These are phyloP conservation scores for Eustalomyia histrio DNA, from an alignment of 2,888 invertebrate genomes.

Conservation along the genomic window DNA sequence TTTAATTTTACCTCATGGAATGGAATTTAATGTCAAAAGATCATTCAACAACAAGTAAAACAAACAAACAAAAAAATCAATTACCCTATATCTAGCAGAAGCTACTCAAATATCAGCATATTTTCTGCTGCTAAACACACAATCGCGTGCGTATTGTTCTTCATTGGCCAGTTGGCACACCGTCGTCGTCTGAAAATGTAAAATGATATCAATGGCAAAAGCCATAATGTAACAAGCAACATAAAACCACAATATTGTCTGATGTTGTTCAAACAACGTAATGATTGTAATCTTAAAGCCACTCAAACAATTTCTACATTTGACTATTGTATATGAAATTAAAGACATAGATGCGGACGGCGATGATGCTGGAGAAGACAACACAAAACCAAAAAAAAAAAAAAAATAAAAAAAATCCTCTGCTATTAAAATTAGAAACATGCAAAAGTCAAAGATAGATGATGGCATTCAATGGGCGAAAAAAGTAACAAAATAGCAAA, in stretches of 20 bases:
- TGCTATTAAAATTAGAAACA: background rate
- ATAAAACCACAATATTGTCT: constrained; percentile 42
- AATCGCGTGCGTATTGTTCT: constrained; percentile 62
- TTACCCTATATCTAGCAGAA: constrained; percentile 59
- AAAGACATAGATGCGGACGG: background rate
- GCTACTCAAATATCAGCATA: constrained; percentile 62
- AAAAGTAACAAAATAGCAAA: constrained; percentile 21
- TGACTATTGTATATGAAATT: background rate
- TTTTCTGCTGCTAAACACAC: constrained; percentile 33
- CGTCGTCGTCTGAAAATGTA: constrained; percentile 48
- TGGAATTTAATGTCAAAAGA: constrained; percentile 56
- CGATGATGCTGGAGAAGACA: background rate
- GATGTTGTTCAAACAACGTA: constrained; percentile 29
- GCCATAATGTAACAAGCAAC: background rate
- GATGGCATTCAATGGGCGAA: constrained; percentile 1
- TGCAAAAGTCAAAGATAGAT: constrained; percentile 27
- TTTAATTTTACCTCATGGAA: background rate
- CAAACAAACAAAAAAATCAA: constrained; percentile 43
- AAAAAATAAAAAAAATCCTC: background rate
- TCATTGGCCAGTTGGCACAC: constrained; percentile 32
- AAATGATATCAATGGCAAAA: constrained; percentile 55
- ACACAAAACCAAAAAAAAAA: background rate
- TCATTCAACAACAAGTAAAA: constrained; percentile 37
- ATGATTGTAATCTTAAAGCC: constrained; percentile 30
- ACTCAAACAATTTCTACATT: constrained; percentile 27